Base-by-base conservation (phyloP, 2,797 vertebrate genomes). In the Thripadectes ignobilis region DNA sequence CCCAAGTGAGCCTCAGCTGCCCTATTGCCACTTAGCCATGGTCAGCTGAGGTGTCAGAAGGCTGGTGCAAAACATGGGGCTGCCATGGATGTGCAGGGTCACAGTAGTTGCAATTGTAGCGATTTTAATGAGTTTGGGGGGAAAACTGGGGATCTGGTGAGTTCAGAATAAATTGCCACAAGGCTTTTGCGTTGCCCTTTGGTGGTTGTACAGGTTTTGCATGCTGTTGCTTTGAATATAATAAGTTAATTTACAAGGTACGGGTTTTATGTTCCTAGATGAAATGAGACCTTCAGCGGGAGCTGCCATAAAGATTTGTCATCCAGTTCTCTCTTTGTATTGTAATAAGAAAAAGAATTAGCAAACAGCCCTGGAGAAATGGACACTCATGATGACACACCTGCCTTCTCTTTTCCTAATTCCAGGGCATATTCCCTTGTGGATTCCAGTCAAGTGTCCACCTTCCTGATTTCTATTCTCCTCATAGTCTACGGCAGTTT, bases 401-500 rank as follows among this genome's bases (percentile, higher is more conserved):
- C 3, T 95, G 5, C 39, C 73, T 93, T 80, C 62, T 72, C 84
- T 62, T 57, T 57, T 96, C 88, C 30, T 95, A 43, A 91, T 96
- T 98, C 58, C 95, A 99, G 99, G 99, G 99, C 99, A 38, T 99
- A 99, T 98, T 99, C 99, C 98, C 98, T 99, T 96, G 99, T 99
- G 97, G 99, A 99, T 98, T 99, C 99, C 97, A 99, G 99, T 98
- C 99, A 99, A 98, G 99, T 99, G 96, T 99, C 99, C 94, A 99
- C 99, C 89, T 99, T 99, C 98, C 99, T 99, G 97, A 99, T 99
- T 97, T 99, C 99, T 96, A 99, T 99, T 97, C 99, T 99, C 41
- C 99, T 99, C 95, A 99, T 99, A 89, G 99, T 99, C 93, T 99
- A 99, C 29, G 99, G 99, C 97, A 99, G 99, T 98, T 99, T 99